Conservation (phyloP, 2,113 vertebrate species). For the Agelaius tricolor region DNA sequence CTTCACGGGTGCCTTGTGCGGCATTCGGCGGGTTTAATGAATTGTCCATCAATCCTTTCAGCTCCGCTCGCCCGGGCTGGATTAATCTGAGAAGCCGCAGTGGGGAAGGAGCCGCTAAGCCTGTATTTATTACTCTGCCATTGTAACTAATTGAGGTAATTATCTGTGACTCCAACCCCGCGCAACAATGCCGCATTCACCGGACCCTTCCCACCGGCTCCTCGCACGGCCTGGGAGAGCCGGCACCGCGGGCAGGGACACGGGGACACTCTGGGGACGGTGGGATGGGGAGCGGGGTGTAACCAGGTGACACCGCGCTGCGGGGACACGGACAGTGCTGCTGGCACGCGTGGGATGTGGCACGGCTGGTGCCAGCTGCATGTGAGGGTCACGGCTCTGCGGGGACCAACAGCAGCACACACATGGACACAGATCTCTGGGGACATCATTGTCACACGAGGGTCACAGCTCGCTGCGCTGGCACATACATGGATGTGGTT, state of each 20-base stretch:
- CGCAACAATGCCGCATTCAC: slow-evolving; percentile 90
- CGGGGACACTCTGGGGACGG: rapidly evolving
- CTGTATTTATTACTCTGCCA: slow-evolving; percentile 99
- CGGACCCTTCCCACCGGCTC: slow-evolving; percentile 62
- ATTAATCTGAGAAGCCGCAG: slow-evolving; percentile 94
- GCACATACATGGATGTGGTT: too few species aligned
- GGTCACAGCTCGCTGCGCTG: too few species aligned
- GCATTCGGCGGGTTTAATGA: slow-evolving; percentile 99
- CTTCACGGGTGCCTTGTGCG: slow-evolving; percentile 98
- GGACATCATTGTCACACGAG: too few species aligned
- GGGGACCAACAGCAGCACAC: too few species aligned
- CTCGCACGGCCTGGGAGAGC: slow-evolving; percentile 63
- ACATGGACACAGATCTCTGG: too few species aligned
- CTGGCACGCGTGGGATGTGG: not conserved
- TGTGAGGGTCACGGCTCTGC: too few species aligned
- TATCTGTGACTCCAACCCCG: slow-evolving; percentile 98
- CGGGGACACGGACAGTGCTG: rapidly evolving
- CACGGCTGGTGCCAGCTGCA: too few species aligned
- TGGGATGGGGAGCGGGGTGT: rapidly evolving
- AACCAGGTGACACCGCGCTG: rapidly evolving
- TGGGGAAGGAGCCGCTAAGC: slow-evolving; percentile 99
- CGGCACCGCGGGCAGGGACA: not conserved
- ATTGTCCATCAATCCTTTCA: slow-evolving; percentile 98
- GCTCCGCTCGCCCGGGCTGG: slow-evolving; percentile 89
- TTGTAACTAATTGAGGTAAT: slow-evolving; percentile 99